phyloP scores from a whole-genome alignment of 2,797 vertebrate species.

The Urophycis tenuis region DNA sequence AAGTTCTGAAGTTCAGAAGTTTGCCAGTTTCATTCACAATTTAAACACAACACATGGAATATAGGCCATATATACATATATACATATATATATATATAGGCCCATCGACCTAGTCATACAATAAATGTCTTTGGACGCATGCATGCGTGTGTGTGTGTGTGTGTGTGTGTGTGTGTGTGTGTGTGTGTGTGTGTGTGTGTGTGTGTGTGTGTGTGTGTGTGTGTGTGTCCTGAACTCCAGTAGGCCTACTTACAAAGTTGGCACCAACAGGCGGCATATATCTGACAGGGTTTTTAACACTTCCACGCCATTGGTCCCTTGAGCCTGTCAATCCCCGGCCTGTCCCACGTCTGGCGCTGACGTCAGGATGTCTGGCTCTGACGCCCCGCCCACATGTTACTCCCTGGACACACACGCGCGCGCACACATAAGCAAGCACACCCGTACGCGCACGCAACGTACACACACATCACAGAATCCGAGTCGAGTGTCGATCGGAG shows the following conservation, averaged over 20 bases:
- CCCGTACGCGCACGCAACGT: conserved; percentile 8
- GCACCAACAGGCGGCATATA: not conserved
- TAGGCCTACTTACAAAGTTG: not conserved
- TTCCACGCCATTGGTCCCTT: conserved; percentile 52
- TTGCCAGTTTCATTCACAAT: no score
- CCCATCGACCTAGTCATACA: not conserved
- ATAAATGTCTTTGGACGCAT: not conserved
- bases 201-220: conserved; percentile 4
- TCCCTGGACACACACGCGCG: conserved; percentile 3
- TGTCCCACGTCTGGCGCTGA: conserved; percentile 78
- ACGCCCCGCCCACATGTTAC: conserved; percentile 31
- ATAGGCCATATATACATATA: conserved; percentile 5
- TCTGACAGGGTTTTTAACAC: not conserved
- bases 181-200: not conserved
- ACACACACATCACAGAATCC: not conserved
- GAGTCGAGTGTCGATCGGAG: not conserved
- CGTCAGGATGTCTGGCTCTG: conserved; percentile 81
- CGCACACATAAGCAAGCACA: not conserved
- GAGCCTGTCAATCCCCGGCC: conserved; percentile 50
- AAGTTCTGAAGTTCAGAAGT: no score
- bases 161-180: conserved; percentile 6
- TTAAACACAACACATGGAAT: not conserved
- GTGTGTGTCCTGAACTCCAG: not conserved
- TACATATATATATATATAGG: conserved; percentile 6
- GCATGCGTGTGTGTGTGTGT: conserved; percentile 14